Conservation (phyloP, 1,140 invertebrate species). For the roundworm (Caenorhabditis elegans) region DNA sequence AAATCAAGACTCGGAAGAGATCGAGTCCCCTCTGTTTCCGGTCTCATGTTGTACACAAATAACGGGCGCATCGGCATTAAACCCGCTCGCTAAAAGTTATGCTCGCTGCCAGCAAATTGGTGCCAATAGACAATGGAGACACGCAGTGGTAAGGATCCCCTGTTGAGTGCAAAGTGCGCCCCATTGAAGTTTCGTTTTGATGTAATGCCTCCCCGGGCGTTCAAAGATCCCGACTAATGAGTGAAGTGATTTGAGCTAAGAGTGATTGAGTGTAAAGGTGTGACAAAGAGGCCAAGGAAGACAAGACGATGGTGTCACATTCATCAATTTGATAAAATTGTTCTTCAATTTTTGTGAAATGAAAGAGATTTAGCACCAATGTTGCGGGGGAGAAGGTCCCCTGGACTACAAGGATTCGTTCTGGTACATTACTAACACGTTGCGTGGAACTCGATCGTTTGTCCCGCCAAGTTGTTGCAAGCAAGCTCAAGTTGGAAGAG, state of each 20-base stretch:
- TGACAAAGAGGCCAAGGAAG: background rate
- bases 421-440: conserved; percentile 64
- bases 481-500: conserved; percentile 59
- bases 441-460: conserved; percentile 61
- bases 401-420: conserved; percentile 60
- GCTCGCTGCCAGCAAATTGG: conserved; percentile 49
- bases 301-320: background rate
- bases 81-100: conserved; percentile 42
- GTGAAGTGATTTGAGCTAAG: background rate
- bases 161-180: background rate
- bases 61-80: conserved; percentile 44
- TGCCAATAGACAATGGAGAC: conserved; percentile 49
- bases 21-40: conserved; percentile 24
- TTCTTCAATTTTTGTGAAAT: background rate
- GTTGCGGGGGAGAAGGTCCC: conserved; percentile 60
- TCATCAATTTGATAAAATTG: background rate
- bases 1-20: background rate
- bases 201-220: background rate
- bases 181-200: background rate
- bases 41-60: conserved; percentile 45
- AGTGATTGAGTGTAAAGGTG: background rate
- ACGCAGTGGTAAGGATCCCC: conserved; percentile 24
- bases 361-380: conserved; percentile 60
- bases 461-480: conserved; percentile 61
- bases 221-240: conserved; percentile 13